Evolutionary conservation across 2,888 invertebrate species (phyloP), one percentile per base, ranked within the genome.

Genomic region (Strigamia maritima): DNA sequence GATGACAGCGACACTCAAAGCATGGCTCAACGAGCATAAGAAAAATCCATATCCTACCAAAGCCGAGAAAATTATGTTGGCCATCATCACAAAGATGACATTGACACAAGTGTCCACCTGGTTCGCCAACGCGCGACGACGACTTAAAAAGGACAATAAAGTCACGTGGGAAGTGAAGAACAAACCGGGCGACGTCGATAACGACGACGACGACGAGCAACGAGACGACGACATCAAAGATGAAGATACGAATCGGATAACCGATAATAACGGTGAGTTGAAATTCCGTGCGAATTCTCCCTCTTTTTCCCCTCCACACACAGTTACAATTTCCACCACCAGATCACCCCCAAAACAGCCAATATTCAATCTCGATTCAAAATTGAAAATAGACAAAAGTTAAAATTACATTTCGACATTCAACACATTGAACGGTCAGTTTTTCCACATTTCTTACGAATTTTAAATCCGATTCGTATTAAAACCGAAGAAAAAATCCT

Each of bases 161-260:
- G 96, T 96, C 95, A 96, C 95, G 82, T 97, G 97, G 97, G 94
- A 95, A 85, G 95, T 95, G 80, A 93, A 95, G 87, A 95, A 95
- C 87, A 93, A 93, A 86, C 93, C 93, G 74, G 94, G 94, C 85
- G 93, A 93, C 83, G 94, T 94, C 84, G 94, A 94, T 84, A 93
- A 93, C 84, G 94, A 94, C 40, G 95, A 95, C 85, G 84, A 84
- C 80, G 84, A 84, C 77, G 78, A 26, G 31, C 76, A 76, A 40
- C 81, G 81, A 81, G 81, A 77, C 54, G 78, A 65, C 28, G 78
- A 31, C 35, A 60, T 60, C 78, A 65, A 78, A 75, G 70, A 70
- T 70, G 70, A 70, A 70, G 70, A 70, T 70, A 28, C 70, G 26
- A 70, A 70, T 70, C 70, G 70, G 70, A 70, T 70, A 70, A 70